Base-by-base conservation (phyloP, 2,113 vertebrate species). In the Pseudonaja textilis region DNA sequence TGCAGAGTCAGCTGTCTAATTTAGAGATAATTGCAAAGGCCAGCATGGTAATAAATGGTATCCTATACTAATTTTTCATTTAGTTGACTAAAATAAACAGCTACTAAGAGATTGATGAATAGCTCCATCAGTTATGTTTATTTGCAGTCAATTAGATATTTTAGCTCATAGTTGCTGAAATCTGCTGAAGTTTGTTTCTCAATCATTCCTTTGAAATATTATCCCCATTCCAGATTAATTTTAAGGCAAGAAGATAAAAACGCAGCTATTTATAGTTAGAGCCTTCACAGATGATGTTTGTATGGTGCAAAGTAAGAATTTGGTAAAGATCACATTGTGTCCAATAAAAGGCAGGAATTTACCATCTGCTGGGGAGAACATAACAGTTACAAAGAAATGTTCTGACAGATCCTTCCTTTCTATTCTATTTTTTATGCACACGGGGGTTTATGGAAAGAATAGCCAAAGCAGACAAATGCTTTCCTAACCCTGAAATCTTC, bases 11-110 rank as follows among this genome's bases (percentile, higher is more conserved):
- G 23, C 94, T 23, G 93, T 2, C 87, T 9, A n/a, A 85, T 96
- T 96, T 29, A 54, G 2, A 92, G 91, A 0, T 86, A 52, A 88
- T 93, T 91, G 86, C 93, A 93, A 96, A 96, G 93, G 91, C 69
- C 93, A 34, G 26, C n/a, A 91, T 86, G 42, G 18, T 26, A 91
- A 93, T 92, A 86, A 93, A 92, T 0, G 0, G 25, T 87, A 93
- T 64, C 91, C 69, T 91, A 42, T 34, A 91, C 74, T 57, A 55
- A 92, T 91, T 96, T 89, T 47, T 93, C 54, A 93, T 94, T 50
- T 85, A 93, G n/a, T 26, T 4, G 12, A 56, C 45, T 94, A 90
- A 94, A 94, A 95, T 85, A 94, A 86, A 92, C 47, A 90, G 57
- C 39, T 92, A 18, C 56, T 25, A 50, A 89, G 89, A 81, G 86